These are phyloP conservation scores for Romanogobio albipinnatus DNA, from an alignment of 2,113 vertebrate genomes.

Conservation along the genomic window DNA sequence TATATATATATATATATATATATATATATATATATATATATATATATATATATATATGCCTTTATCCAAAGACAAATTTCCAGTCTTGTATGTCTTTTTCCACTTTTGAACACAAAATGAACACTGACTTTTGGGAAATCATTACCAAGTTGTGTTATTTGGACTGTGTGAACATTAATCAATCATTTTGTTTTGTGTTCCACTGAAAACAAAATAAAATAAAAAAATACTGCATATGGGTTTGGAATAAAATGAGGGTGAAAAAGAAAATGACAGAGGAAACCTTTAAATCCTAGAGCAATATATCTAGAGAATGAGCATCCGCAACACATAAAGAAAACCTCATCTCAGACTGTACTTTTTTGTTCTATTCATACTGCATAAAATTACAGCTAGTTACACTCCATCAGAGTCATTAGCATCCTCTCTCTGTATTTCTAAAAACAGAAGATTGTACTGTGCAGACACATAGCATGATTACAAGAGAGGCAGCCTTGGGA, in stretches of 20 bases:
- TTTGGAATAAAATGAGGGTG: background rate
- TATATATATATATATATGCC: no score
- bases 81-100: background rate
- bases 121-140: background rate
- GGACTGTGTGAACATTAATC: background rate
- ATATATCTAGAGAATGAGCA: background rate
- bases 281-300: background rate
- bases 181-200: no score
- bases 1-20: no score
- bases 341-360: background rate
- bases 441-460: slow-evolving; percentile 35
- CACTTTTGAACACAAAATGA: background rate
- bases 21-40: no score
- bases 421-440: slow-evolving; percentile 29
- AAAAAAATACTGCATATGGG: background rate
- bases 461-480: slow-evolving; percentile 20
- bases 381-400: slow-evolving; percentile 40
- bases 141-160: no score
- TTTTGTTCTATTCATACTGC: slow-evolving; percentile 28
- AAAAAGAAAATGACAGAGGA: background rate
- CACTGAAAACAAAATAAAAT: background rate
- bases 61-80: no score
- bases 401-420: slow-evolving; percentile 40
- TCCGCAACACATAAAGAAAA: background rate
- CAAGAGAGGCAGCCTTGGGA: slow-evolving; percentile 5